phyloP scores from a whole-genome alignment of 2,888 invertebrate genomes.

The Operophtera brumata region DNA sequence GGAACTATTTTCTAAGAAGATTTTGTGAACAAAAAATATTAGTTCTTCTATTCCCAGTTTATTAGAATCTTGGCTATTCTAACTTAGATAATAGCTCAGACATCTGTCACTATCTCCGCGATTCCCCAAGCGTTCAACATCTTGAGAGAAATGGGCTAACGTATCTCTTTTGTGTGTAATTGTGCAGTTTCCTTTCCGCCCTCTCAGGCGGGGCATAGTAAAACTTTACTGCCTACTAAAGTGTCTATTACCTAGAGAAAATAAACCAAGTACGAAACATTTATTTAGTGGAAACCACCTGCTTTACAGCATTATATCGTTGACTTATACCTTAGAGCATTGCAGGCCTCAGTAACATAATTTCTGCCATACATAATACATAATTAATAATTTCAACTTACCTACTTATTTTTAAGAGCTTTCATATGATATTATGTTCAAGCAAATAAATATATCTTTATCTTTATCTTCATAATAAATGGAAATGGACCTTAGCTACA shows the following conservation, averaged over 20 bases:
- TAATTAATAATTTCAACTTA: no score
- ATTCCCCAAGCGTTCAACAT: background rate
- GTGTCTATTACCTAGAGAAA: slow-evolving; percentile 2
- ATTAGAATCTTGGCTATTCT: no score
- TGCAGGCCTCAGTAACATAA: no score
- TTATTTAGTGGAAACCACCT: background rate
- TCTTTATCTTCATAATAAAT: no score
- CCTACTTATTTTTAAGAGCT: no score
- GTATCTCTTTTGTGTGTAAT: background rate
- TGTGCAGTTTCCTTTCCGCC: background rate
- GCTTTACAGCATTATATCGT: background rate
- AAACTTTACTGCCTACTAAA: slow-evolving; percentile 2
- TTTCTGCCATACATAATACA: no score
- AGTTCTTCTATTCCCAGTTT: no score
- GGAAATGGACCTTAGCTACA: no score
- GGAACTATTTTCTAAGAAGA: no score
- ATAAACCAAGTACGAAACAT: slow-evolving; percentile 3
- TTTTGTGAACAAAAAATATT: no score
- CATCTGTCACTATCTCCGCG: background rate
- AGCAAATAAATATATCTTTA: no score
- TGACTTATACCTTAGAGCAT: background rate
- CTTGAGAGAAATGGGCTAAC: background rate
- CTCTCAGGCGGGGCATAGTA: background rate
- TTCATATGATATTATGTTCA: no score
- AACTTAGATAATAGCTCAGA: background rate